phyloP scores from a whole-genome alignment of 2,888 invertebrate genomes.

The Nephrotoma appendiculata region DNA sequence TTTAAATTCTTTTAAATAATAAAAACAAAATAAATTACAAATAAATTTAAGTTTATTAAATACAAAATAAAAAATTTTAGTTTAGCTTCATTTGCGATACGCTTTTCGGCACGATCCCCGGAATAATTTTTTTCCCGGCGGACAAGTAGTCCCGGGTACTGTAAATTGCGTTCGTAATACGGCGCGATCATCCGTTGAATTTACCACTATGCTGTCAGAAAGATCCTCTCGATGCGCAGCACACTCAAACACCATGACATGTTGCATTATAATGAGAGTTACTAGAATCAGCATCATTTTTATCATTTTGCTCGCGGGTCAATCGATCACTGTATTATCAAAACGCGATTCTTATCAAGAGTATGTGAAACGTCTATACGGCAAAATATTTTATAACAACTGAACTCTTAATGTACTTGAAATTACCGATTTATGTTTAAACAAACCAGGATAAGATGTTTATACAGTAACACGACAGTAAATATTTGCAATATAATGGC shows the following conservation, averaged over 20 bases:
- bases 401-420: background rate
- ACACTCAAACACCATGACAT: background rate
- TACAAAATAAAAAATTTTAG: background rate
- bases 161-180: background rate
- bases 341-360: background rate
- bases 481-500: no score
- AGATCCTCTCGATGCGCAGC: background rate
- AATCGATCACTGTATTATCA: background rate
- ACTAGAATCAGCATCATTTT: background rate
- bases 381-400: background rate
- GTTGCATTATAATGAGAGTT: background rate
- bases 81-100: background rate
- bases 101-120: background rate
- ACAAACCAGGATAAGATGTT: background rate
- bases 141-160: background rate
- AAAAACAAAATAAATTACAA: background rate
- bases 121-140: background rate
- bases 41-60: background rate
- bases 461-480: no score
- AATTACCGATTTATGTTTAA: background rate
- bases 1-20: background rate
- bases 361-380: background rate
- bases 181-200: background rate
- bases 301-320: background rate
- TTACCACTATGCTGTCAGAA: background rate